Conservation (phyloP, 2,797 vertebrate species). For the Parambassis ranga region DNA sequence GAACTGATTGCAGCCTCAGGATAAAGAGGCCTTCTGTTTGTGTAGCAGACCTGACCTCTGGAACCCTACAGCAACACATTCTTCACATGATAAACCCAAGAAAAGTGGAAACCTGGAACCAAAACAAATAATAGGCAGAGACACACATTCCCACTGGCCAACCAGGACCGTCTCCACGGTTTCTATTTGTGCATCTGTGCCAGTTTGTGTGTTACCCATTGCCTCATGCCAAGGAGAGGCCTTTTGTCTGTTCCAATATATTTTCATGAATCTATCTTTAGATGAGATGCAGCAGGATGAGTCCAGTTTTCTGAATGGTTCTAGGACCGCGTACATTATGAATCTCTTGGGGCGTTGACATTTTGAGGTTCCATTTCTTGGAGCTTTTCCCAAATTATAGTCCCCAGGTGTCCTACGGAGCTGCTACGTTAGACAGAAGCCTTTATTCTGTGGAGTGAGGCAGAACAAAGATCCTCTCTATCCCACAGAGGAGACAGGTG, state of each 20-base stretch:
- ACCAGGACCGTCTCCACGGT: constrained; percentile 35
- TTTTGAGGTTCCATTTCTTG: constrained; percentile 50
- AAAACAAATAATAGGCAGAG: constrained; percentile 61
- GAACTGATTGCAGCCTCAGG: constrained; percentile 50
- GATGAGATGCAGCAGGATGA: constrained; percentile 32
- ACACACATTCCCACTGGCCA: constrained; percentile 69
- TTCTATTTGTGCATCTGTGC: constrained; percentile 31
- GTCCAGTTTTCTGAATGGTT: constrained; percentile 62
- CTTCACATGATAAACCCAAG: constrained; percentile 62
- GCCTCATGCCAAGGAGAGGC: constrained; percentile 59
- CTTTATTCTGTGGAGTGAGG: constrained; percentile 40
- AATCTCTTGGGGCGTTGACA: constrained; percentile 45
- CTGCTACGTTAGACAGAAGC: constrained; percentile 30
- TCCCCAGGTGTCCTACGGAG: constrained; percentile 37
- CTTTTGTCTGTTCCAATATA: constrained; percentile 63
- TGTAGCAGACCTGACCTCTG: constrained; percentile 42
- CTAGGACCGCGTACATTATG: constrained; percentile 48
- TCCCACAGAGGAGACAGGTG: constrained; percentile 54
- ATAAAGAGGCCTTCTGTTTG: constrained; percentile 52
- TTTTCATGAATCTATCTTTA: constrained; percentile 67
- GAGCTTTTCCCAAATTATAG: constrained; percentile 45
- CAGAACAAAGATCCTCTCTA: constrained; percentile 45
- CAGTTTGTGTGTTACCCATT: constrained; percentile 50
- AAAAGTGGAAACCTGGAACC: constrained; percentile 52
- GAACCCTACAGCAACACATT: constrained; percentile 60